Evolutionary conservation across 1,140 invertebrate species (phyloP), one percentile per base, ranked within the genome.

Genomic region (Caenorhabditis elegans): DNA sequence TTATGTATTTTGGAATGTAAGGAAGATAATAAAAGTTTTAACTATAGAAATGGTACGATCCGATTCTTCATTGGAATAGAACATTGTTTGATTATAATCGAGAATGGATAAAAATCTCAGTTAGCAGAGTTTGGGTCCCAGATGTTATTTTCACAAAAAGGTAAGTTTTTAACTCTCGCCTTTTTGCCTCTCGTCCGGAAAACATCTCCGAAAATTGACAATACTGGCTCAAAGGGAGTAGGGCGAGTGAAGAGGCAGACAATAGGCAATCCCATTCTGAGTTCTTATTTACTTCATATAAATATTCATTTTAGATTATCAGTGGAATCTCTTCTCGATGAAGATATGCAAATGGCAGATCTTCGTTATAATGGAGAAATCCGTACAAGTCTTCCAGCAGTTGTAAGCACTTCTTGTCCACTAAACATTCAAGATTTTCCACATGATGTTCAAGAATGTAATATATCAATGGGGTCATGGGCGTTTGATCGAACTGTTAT

Each of bases 391-490:
- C 36, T 70, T 39, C 80, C 80, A n/a, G 65, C 80, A 28, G 80
- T 81, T 15, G 80, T 81, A 4, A 70, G 79, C 47, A 48, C 39
- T 26, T 51, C 76, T 13, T 83, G 82, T 48, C 39, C 22, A 26
- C 53, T 83, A 13, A 11, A 31, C 8, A 83, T 77, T 17, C 53
- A 78, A 43, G 39, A 34, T 28, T 83, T 83, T 34, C 82, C 82
- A 36, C 79, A 83, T 48, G 82, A 83, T 83, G 46, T 70, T n/a
- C 82, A 83, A 43, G 55, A 24, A 17, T 78, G 53, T 47, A 48
- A 82, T 46, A 81, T 82, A 19, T 77, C 75, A 22, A 46, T 78
- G 49, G 80, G 80, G 0, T 77, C 80, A 13, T 81, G 80, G 80
- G 53, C 28, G 26, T 81, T 76, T 76, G 80, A 81, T 11, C 4